A percentile compares a stretch with the other conserved stretches of the same genome.
Conservation (phyloP, 2,888 invertebrate genomes). For the Eudemis profundana region DNA sequence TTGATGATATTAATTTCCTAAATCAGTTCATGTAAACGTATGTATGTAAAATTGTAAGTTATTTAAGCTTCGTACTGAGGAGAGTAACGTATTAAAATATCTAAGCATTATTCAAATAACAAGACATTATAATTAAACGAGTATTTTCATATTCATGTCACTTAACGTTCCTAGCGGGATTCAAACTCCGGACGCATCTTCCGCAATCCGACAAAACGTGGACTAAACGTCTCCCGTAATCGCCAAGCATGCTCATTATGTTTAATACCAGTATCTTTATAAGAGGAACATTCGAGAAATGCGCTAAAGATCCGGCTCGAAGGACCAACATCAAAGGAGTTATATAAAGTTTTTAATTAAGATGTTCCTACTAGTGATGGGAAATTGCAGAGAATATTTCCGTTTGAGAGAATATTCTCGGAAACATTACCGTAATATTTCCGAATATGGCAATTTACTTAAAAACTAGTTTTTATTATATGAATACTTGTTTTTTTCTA, state of each 20-base stretch:
- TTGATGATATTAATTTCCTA: too few relatives aligned
- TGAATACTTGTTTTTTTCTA: too few relatives aligned
- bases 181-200: slow-evolving; percentile 11
- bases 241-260: slow-evolving; percentile 23
- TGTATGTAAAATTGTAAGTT: too few relatives aligned
- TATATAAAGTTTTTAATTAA: slow-evolving; percentile 26
- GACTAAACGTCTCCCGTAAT: slow-evolving; percentile 6
- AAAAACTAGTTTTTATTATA: too few relatives aligned
- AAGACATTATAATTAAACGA: slow-evolving; percentile 7
- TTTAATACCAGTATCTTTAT: slow-evolving; percentile 41
- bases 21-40: too few relatives aligned
- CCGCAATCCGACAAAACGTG: slow-evolving; percentile 27
- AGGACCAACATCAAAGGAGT: slow-evolving; percentile 28
- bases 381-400: too few relatives aligned
- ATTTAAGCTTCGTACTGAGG: background rate
- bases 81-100: slow-evolving; percentile 15
- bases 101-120: slow-evolving; percentile 5
- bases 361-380: background rate
- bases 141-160: slow-evolving; percentile 4
- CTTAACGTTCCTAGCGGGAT: slow-evolving; percentile 17
- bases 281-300: slow-evolving; percentile 33
- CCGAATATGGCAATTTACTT: too few relatives aligned
- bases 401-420: too few relatives aligned
- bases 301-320: slow-evolving; percentile 34
- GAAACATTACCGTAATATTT: too few relatives aligned